Conservation (phyloP, 2,113 vertebrate genomes). For the Nesoenas mayeri region DNA sequence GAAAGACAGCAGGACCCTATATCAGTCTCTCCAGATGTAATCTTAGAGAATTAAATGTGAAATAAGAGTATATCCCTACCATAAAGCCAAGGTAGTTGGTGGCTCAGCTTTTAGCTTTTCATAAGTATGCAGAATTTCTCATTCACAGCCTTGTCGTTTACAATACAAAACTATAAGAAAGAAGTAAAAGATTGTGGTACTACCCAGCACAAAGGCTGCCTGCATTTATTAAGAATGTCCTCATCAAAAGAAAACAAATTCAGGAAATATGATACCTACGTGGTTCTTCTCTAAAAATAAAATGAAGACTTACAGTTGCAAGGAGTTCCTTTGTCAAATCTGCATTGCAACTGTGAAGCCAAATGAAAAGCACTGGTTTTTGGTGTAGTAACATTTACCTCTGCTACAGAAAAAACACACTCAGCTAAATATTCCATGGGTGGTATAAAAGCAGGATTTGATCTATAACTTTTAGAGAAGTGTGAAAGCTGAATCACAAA, state of each 20-base stretch:
- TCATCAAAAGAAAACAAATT: not conserved
- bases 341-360: not conserved
- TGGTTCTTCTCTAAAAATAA: fast-evolving
- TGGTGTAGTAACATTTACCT: not conserved
- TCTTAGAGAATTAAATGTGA: not conserved
- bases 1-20: not conserved
- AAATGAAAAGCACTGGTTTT: too few species aligned
- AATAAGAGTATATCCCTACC: too few species aligned
- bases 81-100: fast-evolving
- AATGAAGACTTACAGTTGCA: not conserved
- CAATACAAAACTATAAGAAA: not conserved
- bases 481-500: not conserved
- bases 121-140: not conserved
- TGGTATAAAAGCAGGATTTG: not conserved
- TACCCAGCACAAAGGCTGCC: not conserved
- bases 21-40: not conserved
- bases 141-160: not conserved
- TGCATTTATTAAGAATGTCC: not conserved
- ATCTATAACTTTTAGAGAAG: not conserved
- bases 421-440: fast-evolving
- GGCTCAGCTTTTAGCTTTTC: not conserved
- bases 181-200: fast-evolving
- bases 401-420: not conserved
- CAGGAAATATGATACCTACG: fast-evolving
- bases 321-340: not conserved